These are phyloP conservation scores for Urocolius indicus DNA, from an alignment of 2,113 vertebrate genomes.

Conservation along the genomic window DNA sequence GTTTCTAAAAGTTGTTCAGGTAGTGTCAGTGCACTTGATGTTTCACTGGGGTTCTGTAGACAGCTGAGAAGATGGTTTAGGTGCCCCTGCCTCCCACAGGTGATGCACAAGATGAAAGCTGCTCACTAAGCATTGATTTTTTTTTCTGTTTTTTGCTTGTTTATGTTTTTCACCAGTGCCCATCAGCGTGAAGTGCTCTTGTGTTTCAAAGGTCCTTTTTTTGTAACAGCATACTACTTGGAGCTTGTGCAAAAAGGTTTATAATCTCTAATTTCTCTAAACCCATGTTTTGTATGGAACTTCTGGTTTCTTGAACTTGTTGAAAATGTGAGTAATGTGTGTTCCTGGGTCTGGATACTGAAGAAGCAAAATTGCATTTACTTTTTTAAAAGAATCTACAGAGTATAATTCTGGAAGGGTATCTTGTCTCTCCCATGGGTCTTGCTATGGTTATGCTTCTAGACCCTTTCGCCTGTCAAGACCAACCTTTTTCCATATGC, in stretches of 20 bases:
- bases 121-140: background rate
- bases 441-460: background rate
- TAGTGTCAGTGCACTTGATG: background rate
- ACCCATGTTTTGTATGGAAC: background rate
- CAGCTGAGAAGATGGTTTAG: background rate
- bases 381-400: background rate
- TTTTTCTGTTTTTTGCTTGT: background rate
- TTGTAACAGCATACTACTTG: background rate
- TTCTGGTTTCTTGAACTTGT: background rate
- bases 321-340: background rate
- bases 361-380: background rate
- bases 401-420: background rate
- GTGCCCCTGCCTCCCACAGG: background rate
- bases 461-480: background rate
- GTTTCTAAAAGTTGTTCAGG: background rate
- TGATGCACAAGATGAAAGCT: background rate
- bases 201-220: background rate
- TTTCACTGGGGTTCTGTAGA: background rate
- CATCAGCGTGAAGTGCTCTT: background rate
- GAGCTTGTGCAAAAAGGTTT: background rate
- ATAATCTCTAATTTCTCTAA: background rate
- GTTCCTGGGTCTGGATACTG: background rate
- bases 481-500: accelerated
- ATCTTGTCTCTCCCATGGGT: background rate
- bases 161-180: background rate